Percentiles rank a stretch among this genome's conserved stretches.
Evolutionary conservation across 2,888 invertebrate genomes (phyloP).

Genomic region (Agrotis ipsilon): DNA sequence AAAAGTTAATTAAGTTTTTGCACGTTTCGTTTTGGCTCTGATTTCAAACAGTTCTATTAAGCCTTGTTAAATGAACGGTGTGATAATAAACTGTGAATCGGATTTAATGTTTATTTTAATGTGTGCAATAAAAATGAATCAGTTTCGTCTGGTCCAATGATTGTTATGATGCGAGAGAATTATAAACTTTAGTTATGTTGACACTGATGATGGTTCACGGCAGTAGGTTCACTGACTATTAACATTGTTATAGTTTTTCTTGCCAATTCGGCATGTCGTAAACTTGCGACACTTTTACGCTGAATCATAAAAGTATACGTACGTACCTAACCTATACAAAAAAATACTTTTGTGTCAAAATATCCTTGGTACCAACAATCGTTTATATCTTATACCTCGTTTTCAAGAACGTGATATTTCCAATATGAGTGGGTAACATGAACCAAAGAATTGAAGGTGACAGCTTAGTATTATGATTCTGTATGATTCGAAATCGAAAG

Average conservation of each 20-base stretch:
- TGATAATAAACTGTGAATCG: slow-evolving; percentile 29
- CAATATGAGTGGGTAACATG: slow-evolving; percentile 20
- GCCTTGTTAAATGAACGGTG: slow-evolving; percentile 28
- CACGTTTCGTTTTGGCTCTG: slow-evolving; percentile 1
- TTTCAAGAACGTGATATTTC: slow-evolving; percentile 35
- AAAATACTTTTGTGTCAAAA: slow-evolving; percentile 26
- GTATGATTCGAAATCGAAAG: slow-evolving; percentile 20
- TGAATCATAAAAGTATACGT: no score
- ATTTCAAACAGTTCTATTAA: slow-evolving; percentile 7
- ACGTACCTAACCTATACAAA: slow-evolving; percentile 25
- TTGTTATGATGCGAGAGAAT: slow-evolving; percentile 32
- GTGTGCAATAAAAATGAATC: slow-evolving; percentile 39
- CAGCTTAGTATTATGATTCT: slow-evolving; percentile 34
- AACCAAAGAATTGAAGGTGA: slow-evolving; percentile 33
- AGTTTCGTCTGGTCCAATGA: slow-evolving; percentile 35
- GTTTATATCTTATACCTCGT: slow-evolving; percentile 8
- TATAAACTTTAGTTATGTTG: slow-evolving; percentile 30
- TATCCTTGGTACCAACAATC: slow-evolving; percentile 15
- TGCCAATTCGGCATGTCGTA: slow-evolving; percentile 58
- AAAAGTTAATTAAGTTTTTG: slow-evolving; percentile 1
- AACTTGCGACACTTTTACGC: slow-evolving; percentile 57
- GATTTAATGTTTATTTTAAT: slow-evolving; percentile 44
- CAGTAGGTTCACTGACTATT: slow-evolving; percentile 24
- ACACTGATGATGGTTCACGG: slow-evolving; percentile 33
- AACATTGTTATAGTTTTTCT: slow-evolving; percentile 60